Percentiles rank a stretch among this genome's conserved stretches.
Conservation (phyloP, 2,888 invertebrate genomes). For the Siphlonurus alternatus region DNA sequence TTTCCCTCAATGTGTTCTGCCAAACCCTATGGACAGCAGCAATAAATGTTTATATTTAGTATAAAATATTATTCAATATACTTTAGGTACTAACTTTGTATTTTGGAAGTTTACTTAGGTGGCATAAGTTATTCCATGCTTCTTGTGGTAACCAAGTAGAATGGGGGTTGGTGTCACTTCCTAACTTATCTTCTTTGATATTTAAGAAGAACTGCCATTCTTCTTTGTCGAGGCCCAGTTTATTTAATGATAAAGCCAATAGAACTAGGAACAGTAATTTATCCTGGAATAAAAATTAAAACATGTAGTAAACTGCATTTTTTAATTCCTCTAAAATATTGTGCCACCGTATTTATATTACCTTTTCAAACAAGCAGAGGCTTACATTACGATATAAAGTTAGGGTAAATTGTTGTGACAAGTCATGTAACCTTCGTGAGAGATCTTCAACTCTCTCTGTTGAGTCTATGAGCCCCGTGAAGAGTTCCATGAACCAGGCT, state of each 20-base stretch:
- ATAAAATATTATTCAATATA: not conserved
- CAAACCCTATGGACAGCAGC: conserved; percentile 34
- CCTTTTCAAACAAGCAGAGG: conserved; percentile 84
- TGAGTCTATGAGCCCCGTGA: conserved; percentile 68
- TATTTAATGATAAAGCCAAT: conserved; percentile 48
- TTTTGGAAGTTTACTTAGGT: conserved; percentile 34
- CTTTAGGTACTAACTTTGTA: conserved; percentile 29
- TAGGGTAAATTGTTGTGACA: conserved; percentile 70
- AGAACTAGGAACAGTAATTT: conserved; percentile 76
- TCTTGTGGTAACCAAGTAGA: conserved; percentile 49
- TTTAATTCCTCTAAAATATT: not conserved
- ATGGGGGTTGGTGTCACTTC: not conserved
- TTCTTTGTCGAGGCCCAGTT: conserved; percentile 36
- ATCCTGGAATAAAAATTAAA: conserved; percentile 36
- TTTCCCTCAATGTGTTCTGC: conserved; percentile 42
- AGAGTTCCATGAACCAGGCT: conserved; percentile 76
- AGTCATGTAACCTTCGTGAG: conserved; percentile 47
- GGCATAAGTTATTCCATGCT: conserved; percentile 64
- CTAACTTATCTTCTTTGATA: conserved; percentile 40
- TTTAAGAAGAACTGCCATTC: conserved; percentile 81
- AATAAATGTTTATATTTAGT: not conserved
- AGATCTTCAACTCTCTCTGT: conserved; percentile 74
- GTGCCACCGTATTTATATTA: conserved; percentile 19
- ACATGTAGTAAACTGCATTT: not conserved
- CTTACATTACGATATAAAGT: conserved; percentile 83